Evolutionary conservation across 2,113 vertebrate species (phyloP).

Genomic region (Crotophaga sulcirostris): DNA sequence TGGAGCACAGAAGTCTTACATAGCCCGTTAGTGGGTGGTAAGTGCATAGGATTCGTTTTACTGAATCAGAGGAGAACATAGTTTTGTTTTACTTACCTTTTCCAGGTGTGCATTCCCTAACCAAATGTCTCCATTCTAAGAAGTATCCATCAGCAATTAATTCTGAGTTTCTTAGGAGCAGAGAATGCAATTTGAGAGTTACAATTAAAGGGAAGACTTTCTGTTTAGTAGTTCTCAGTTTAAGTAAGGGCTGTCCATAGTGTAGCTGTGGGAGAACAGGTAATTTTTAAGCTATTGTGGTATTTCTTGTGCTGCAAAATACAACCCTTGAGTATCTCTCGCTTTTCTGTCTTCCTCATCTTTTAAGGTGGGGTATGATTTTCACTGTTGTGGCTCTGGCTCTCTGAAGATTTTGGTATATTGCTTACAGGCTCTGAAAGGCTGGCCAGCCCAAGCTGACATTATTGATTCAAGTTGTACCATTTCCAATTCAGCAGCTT

Average conservation of each 20-base stretch:
- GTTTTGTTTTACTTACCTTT: not conserved
- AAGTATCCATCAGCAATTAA: not conserved
- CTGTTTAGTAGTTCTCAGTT: not conserved
- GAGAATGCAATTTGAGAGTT: not conserved
- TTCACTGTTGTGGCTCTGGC: not conserved
- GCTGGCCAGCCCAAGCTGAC: not conserved
- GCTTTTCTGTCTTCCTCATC: not conserved
- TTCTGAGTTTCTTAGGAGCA: not conserved
- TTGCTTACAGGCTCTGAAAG: not conserved
- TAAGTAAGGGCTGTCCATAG: not conserved
- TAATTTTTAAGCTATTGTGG: not conserved
- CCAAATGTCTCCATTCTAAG: not conserved
- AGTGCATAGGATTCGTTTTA: fast-evolving
- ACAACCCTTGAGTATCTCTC: not conserved
- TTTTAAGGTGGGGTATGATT: not conserved
- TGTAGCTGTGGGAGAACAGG: not conserved
- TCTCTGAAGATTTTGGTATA: not conserved
- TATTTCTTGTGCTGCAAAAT: not conserved
- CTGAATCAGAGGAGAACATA: not conserved
- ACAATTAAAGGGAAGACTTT: not conserved
- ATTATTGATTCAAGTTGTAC: not conserved
- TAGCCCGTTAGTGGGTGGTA: not conserved
- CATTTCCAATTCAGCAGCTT: not conserved
- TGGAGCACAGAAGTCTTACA: not conserved
- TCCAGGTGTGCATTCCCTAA: not conserved